These are phyloP conservation scores for Silurus asotus DNA, from an alignment of 2,113 vertebrate species.

Conservation along the genomic window DNA sequence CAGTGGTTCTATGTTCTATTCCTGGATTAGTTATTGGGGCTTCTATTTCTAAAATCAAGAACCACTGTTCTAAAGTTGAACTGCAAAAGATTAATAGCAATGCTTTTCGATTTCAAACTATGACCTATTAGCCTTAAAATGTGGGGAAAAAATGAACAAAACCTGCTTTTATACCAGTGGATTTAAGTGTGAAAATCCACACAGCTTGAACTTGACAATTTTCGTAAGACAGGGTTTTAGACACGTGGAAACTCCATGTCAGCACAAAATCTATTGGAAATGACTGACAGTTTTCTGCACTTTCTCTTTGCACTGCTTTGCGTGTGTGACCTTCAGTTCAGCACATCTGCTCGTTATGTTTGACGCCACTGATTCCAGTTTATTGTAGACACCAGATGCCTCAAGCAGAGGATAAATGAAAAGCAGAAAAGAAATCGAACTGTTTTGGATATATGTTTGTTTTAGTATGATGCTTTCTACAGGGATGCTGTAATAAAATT, in stretches of 20 bases:
- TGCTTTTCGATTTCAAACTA: background rate
- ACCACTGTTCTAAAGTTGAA: background rate
- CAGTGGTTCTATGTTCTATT: background rate
- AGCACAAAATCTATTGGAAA: background rate
- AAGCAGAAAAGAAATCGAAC: background rate
- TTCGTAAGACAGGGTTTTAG: background rate
- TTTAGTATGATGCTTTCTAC: background rate
- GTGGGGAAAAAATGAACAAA: background rate
- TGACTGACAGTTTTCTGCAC: background rate
- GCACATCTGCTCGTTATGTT: slow-evolving; percentile 12
- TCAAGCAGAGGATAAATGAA: background rate
- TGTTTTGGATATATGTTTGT: background rate
- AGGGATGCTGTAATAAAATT: background rate
- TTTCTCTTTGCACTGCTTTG: background rate
- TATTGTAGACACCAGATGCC: slow-evolving; percentile 3
- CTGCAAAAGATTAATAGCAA: background rate
- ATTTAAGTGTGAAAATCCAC: slow-evolving; percentile 2
- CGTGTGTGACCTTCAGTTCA: background rate
- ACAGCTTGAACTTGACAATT: background rate
- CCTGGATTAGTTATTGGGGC: background rate
- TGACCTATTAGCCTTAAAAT: background rate
- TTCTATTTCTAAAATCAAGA: background rate
- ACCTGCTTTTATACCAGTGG: background rate
- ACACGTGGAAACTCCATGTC: background rate
- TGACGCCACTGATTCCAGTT: background rate